Conservation (phyloP, 2,797 vertebrate genomes). For the Uromys caudimaculatus region DNA sequence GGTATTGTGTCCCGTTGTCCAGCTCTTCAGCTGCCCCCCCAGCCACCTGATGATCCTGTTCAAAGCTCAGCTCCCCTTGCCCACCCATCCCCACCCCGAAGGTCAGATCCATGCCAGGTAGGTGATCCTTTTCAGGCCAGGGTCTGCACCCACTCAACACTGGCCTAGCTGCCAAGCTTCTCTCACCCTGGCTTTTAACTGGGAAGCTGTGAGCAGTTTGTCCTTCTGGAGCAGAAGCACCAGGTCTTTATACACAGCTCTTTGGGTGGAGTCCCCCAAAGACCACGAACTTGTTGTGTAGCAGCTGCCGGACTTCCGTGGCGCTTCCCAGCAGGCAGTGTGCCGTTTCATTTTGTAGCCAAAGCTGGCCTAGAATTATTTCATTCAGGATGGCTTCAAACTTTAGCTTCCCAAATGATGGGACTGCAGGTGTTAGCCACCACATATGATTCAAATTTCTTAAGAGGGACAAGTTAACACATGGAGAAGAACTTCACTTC, state of each 20-base stretch:
- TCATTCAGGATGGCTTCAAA: background rate
- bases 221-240: constrained; percentile 90
- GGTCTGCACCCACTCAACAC: constrained; percentile 60
- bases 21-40: constrained; percentile 87
- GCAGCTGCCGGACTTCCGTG: constrained; percentile 86
- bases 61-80: constrained; percentile 92
- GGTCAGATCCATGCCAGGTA: constrained; percentile 69
- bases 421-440: too few relatives aligned
- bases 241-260: constrained; percentile 92
- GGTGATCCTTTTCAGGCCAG: constrained; percentile 55
- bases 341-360: background rate
- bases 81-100: background rate
- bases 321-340: constrained; percentile 68
- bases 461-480: background rate
- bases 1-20: constrained; percentile 89
- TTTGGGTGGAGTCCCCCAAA: constrained; percentile 93
- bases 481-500: background rate
- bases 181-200: constrained; percentile 91
- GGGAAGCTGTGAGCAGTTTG: constrained; percentile 83
- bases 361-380: background rate
- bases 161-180: constrained; percentile 16
- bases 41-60: constrained; percentile 91
- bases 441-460: background rate
- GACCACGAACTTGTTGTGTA: constrained; percentile 93
- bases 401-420: background rate